Percentiles rank a stretch among this genome's conserved stretches.
Evolutionary conservation across 2,797 vertebrate genomes (phyloP).

Genomic region (Tangara arthus): DNA sequence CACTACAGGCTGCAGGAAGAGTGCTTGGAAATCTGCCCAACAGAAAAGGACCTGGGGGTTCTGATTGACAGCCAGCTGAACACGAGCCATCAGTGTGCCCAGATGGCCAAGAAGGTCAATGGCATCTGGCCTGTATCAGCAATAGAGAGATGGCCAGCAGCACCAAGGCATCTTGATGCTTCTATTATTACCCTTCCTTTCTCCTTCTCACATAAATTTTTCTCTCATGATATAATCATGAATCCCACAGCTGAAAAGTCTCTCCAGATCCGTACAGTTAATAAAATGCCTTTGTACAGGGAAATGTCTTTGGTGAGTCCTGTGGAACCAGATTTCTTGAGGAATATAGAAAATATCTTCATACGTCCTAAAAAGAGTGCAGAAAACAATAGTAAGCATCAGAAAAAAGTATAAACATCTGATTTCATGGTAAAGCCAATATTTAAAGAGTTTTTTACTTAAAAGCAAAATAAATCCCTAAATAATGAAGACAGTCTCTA

Average conservation of each 20-base stretch:
- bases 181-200: neutral
- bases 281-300: neutral
- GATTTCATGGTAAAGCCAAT: neutral
- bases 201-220: neutral
- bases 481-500: neutral
- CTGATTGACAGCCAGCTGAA: neutral
- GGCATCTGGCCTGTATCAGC: neutral
- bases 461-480: neutral
- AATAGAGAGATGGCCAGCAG: neutral
- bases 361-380: neutral
- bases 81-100: accelerated
- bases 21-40: neutral
- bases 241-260: neutral
- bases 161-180: neutral
- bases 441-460: neutral
- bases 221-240: neutral
- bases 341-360: neutral
- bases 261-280: neutral
- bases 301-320: neutral
- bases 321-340: neutral
- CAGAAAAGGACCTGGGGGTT: neutral
- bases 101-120: neutral
- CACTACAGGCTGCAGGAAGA: neutral
- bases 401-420: neutral
- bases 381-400: neutral